Evolutionary conservation across 2,888 invertebrate species (phyloP).

Genomic region (Hoplodrina ambigua): DNA sequence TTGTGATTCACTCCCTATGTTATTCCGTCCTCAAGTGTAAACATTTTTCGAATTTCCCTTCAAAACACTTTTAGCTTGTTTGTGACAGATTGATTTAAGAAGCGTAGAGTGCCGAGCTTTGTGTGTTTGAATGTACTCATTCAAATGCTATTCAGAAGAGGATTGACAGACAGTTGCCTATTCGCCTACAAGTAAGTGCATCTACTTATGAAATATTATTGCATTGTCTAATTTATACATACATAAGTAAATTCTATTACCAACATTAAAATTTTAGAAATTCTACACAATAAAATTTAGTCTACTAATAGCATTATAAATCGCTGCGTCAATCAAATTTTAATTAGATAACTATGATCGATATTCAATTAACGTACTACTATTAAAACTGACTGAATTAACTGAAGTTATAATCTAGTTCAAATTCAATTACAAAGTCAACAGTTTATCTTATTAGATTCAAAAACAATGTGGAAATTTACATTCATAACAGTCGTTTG

Average conservation of each 20-base stretch:
- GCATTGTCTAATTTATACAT: conserved; percentile 80
- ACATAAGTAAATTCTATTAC: conserved; percentile 78
- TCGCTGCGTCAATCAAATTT: conserved; percentile 55
- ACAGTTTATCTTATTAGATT: conserved; percentile 3
- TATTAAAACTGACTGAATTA: conserved; percentile 30
- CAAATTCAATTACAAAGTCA: conserved; percentile 29
- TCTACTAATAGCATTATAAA: conserved; percentile 55
- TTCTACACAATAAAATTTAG: conserved; percentile 67
- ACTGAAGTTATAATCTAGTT: conserved; percentile 16
- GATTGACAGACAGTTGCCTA: conserved; percentile 67
- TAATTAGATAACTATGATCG: conserved; percentile 54
- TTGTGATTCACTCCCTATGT: conserved; percentile 27
- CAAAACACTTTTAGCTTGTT: conserved; percentile 54
- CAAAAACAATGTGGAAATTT: conserved; percentile 15
- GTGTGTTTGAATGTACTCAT: conserved; percentile 30
- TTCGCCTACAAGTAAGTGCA: conserved; percentile 82
- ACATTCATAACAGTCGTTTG: not conserved
- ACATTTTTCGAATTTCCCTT: conserved; percentile 60
- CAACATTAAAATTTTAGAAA: conserved; percentile 76
- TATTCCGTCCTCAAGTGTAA: conserved; percentile 62
- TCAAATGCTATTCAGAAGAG: conserved; percentile 63
- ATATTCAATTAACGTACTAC: conserved; percentile 49
- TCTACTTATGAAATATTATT: conserved; percentile 89
- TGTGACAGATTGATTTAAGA: conserved; percentile 62
- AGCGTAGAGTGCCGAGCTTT: conserved; percentile 52